Conservation (phyloP, 2,888 invertebrate species). For the Merodon equestris region DNA sequence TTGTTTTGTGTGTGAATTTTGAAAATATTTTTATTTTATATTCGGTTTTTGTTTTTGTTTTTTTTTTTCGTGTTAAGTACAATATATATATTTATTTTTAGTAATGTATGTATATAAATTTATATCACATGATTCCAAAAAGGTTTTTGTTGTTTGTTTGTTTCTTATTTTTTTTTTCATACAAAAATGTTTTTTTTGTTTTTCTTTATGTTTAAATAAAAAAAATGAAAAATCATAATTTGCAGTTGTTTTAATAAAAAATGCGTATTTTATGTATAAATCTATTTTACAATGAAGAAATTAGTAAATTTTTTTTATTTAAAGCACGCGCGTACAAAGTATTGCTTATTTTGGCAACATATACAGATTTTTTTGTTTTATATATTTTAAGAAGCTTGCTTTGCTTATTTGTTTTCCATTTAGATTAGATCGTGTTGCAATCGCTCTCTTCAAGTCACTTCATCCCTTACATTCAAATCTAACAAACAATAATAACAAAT, state of each 20-base stretch:
- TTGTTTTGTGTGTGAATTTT: conserved; percentile 53
- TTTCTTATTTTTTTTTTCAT: conserved; percentile 49
- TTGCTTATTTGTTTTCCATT: conserved; percentile 9
- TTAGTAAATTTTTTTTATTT: neutral
- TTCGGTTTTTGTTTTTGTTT: conserved; percentile 13
- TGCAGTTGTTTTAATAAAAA: neutral
- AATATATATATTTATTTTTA: conserved; percentile 50
- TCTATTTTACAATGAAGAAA: conserved; percentile 38
- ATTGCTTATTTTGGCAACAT: conserved; percentile 60
- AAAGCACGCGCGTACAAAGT: conserved; percentile 52
- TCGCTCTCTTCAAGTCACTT: conserved; percentile 1
- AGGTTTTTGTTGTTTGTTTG: conserved; percentile 68
- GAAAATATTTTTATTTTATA: conserved; percentile 33
- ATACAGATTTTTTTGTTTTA: conserved; percentile 8
- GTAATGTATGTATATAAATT: conserved; percentile 69
- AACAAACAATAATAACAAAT: conserved; percentile 63
- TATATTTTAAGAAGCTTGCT: no score
- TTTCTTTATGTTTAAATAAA: conserved; percentile 45
- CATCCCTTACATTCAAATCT: conserved; percentile 44
- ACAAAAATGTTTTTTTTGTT: conserved; percentile 37
- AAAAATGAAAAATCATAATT: conserved; percentile 14
- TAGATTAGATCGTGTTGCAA: conserved; percentile 27
- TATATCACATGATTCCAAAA: conserved; percentile 69
- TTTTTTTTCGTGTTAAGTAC: conserved; percentile 35
- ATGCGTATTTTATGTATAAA: conserved; percentile 29